Evolutionary conservation across 2,888 invertebrate genomes (phyloP).

Genomic region (Euzophera pinguis): DNA sequence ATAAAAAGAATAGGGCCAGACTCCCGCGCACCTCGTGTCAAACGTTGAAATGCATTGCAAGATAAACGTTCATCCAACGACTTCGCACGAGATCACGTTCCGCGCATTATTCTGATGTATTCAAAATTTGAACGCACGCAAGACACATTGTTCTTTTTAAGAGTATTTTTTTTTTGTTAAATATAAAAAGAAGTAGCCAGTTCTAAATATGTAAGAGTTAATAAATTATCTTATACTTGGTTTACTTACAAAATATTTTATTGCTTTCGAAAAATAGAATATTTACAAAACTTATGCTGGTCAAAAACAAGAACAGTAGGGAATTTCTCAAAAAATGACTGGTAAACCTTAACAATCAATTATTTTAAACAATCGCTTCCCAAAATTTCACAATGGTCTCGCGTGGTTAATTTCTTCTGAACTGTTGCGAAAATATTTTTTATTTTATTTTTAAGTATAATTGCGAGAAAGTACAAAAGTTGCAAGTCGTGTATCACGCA

Average conservation of each 20-base stretch:
- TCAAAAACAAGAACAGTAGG: too few relatives aligned
- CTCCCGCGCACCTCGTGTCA: slow-evolving; percentile 51
- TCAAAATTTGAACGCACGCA: slow-evolving; percentile 45
- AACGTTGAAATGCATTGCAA: slow-evolving; percentile 49
- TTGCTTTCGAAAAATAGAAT: too few relatives aligned
- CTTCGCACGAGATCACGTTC: slow-evolving; percentile 65
- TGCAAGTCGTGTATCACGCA: slow-evolving; percentile 9
- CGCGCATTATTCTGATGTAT: slow-evolving; percentile 67
- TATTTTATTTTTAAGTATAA: slow-evolving; percentile 11
- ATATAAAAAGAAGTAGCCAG: slow-evolving; percentile 15
- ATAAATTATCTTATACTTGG: too few relatives aligned
- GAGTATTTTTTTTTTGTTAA: slow-evolving; percentile 8
- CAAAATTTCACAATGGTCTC: neutral
- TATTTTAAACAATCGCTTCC: neutral
- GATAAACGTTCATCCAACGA: slow-evolving; percentile 61
- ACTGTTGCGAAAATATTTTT: neutral
- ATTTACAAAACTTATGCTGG: too few relatives aligned
- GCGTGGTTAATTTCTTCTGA: neutral
- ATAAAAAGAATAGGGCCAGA: slow-evolving; percentile 39
- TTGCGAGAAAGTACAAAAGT: slow-evolving; percentile 22
- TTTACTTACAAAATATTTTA: too few relatives aligned
- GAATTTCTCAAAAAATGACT: neutral
- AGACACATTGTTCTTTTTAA: slow-evolving; percentile 35
- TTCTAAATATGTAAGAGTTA: too few relatives aligned
- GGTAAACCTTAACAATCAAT: neutral